phyloP scores from a whole-genome alignment of 2,113 vertebrate species.

The Pyrgilauda ruficollis region DNA sequence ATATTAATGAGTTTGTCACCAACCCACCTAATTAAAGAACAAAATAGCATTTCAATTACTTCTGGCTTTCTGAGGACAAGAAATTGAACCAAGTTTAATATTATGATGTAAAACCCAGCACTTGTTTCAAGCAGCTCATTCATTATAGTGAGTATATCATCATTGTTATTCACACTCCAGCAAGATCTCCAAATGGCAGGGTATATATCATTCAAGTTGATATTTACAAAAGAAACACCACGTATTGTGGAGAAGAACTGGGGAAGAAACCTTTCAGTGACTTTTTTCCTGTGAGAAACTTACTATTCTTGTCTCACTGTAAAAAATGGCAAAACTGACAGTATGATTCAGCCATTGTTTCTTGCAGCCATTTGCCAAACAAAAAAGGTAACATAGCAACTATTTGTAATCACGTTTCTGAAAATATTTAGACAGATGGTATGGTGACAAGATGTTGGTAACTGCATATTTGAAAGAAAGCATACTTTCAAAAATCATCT shows the following conservation, averaged over 20 bases:
- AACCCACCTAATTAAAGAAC: slow-evolving; percentile 29
- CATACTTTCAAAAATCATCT: not conserved
- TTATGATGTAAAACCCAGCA: not conserved
- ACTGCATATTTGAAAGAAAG: slow-evolving; percentile 4
- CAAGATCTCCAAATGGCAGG: slow-evolving; percentile 7
- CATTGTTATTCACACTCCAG: not conserved
- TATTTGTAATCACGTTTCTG: slow-evolving; percentile 32
- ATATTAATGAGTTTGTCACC: slow-evolving; percentile 26
- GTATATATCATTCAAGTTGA: slow-evolving; percentile 29
- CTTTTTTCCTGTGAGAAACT: not conserved
- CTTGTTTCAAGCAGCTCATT: slow-evolving; percentile 21
- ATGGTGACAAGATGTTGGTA: not conserved
- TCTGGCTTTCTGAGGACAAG: slow-evolving; percentile 24
- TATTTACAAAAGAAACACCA: slow-evolving; percentile 27
- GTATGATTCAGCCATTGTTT: not conserved
- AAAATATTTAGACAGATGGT: slow-evolving; percentile 20
- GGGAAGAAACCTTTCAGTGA: not conserved
- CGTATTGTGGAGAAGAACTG: not conserved
- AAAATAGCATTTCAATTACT: not conserved
- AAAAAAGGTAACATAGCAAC: slow-evolving; percentile 27
- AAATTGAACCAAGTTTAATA: not conserved
- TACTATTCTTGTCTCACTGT: not conserved
- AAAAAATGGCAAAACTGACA: slow-evolving; percentile 8
- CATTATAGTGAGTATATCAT: slow-evolving; percentile 11
- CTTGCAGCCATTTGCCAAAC: not conserved